A percentile compares a stretch with the other conserved stretches of the same genome.
These are phyloP conservation scores for Manis crassicaudata DNA, from an alignment of 2,797 vertebrate genomes.

Conservation along the genomic window DNA sequence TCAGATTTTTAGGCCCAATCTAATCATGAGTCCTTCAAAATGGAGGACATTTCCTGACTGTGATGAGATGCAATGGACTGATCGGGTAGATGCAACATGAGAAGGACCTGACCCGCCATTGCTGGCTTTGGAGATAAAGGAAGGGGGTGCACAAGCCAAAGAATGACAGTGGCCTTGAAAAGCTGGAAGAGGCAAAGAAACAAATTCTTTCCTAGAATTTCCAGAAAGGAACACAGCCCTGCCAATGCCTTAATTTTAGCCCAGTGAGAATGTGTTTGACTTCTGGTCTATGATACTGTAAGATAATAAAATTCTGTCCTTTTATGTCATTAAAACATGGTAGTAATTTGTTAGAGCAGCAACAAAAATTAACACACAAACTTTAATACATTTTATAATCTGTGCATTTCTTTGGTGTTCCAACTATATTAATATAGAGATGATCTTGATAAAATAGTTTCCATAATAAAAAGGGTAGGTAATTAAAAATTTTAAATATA, in stretches of 20 bases:
- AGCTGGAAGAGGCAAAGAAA: neutral
- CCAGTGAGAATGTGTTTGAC: neutral
- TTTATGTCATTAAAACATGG: neutral
- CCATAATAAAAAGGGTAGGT: neutral
- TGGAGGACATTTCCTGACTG: neutral
- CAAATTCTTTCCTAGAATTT: neutral
- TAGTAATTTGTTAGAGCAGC: neutral
- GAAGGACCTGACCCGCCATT: neutral
- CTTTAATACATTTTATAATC: neutral
- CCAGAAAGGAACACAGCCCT: neutral
- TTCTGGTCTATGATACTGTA: neutral
- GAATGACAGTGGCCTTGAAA: neutral
- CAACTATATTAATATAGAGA: neutral
- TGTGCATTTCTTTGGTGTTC: neutral
- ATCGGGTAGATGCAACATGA: neutral
- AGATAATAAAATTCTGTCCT: neutral
- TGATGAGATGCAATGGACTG: neutral
- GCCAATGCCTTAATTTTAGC: neutral
- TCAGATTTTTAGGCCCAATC: neutral
- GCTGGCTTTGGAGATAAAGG: neutral
- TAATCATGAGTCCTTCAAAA: neutral
- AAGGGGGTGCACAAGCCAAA: neutral
- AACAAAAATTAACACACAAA: neutral
- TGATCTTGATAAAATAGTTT: slow-evolving; percentile 38
- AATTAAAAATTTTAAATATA: neutral